Base-by-base conservation (phyloP, 1,140 invertebrate species). In the Bombus pascuorum region DNA sequence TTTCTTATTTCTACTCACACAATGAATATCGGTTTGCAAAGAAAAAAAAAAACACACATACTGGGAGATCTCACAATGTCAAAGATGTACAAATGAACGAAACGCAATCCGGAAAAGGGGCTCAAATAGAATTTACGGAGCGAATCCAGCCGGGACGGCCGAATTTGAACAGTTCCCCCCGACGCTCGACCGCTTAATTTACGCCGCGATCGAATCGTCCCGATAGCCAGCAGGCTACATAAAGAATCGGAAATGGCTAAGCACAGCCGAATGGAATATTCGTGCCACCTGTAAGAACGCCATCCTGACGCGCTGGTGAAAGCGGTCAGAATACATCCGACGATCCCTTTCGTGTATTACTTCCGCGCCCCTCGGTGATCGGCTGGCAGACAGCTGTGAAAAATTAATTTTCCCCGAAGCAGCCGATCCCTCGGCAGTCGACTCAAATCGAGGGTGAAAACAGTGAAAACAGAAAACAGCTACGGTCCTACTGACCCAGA, bases 351-450 rank as follows among this genome's bases (percentile, higher is more conserved):
- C 57, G 53, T 6, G 59, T 70, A 39, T 66, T 42, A 77, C 70
- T 47, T 77, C n/a, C 10, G 8, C 32, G 47, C 62, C 59, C 37
- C 53, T 57, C 34, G 53, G 28, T 70, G 53, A 37, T 59, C 47
- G 22, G 18, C 12, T 8, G 37, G 13, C 25, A 37, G 59, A 81
- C 32, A 71, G 32, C 18, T 42, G 42, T 90, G 81, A 90, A 90
- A 87, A 90, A 90, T 90, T 90, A 71, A 89, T 89, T 86, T 37
- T 59, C 66, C 59, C 53, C 72, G 32, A 59, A 73, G 59, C 77
- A 44, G 39, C 70, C 66, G 62, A 42, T 66, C 32, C 13, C 15
- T 32, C n/a, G 6, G 2, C n/a, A 32, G n/a, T 32, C 59, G 15
- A 6, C 62, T 66, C n/a, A 13, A 74, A 34, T 57, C 65, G 72